Evolutionary conservation across 2,888 invertebrate genomes (phyloP), one percentile per base, ranked within the genome.

Genomic region (Eurytoma californica): DNA sequence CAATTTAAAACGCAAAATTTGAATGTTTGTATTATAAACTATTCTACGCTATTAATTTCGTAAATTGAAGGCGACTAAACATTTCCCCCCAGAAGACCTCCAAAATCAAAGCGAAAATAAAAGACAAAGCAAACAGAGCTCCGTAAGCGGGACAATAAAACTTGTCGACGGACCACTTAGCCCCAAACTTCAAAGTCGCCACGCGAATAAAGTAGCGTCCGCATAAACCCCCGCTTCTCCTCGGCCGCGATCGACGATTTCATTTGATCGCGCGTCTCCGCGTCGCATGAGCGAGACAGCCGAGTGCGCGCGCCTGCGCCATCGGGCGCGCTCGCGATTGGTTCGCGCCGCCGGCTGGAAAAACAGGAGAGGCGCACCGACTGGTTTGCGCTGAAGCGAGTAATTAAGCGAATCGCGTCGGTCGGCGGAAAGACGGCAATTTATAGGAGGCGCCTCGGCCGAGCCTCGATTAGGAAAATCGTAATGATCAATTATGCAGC

Each of bases 201-300:
- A 28, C 47, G 30, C 30, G 49, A 55, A 77, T 72, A 72, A 77
- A 77, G 70, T 24, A 24, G 24, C 24, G 24, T 2, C 24, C 24
- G 24, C 24, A 24, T 24, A 24, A 24, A 24, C 2, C 74, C 39
- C 28, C 68, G 51, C 28, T 47, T 24, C 58, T 28, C 28, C 49
- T 7, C 18, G 39, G 2, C 53, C 68, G 65, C 61, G 70, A 79
- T 81, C 84, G 83, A 84, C 84, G 85, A 85, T 84, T 84, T 83
- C 85, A 82, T 85, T 85, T 84, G 85, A 85, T 86, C 85, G 82
- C 78, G 78, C 83, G 82, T 75, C 82, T 78, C 79, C 81, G 70
- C 76, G 58, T 16, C 49, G 14, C 9, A 49, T 49, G 3, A 49
- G n/a, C 0, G n/a, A 53, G 53, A 14, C 13, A 2, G n/a, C 13